phyloP scores from a whole-genome alignment of 2,113 vertebrate genomes.

The Podarcis raffonei region DNA sequence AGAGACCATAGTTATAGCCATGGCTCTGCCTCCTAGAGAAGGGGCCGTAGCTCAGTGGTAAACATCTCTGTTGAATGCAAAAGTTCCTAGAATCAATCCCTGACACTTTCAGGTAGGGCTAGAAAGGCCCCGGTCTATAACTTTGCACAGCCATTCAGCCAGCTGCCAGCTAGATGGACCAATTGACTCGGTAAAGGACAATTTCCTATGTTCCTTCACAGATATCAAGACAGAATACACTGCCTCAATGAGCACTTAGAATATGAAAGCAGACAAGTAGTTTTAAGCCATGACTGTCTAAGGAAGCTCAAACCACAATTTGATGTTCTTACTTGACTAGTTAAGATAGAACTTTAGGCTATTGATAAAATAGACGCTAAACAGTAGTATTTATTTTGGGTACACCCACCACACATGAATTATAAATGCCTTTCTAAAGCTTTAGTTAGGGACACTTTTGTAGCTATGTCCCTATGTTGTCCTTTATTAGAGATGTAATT shows the following conservation, averaged over 20 bases:
- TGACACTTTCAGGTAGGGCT: not conserved
- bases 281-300: not conserved
- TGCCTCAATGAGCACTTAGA: no score
- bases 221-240: not conserved
- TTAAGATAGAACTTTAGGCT: not conserved
- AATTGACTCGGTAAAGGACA: no score
- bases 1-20: not conserved
- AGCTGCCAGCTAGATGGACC: not conserved
- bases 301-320: not conserved
- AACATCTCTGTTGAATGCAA: not conserved
- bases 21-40: not conserved
- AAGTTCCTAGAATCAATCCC: not conserved
- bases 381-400: not conserved
- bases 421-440: not conserved
- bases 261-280: not conserved
- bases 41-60: not conserved
- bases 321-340: not conserved
- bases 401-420: not conserved
- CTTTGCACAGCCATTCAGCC: no score
- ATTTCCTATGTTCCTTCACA: no score
- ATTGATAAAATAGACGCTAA: not conserved
- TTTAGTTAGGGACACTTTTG: not conserved
- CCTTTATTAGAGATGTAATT: not conserved
- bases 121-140: not conserved
- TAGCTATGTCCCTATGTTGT: not conserved